Evolutionary conservation across 2,113 vertebrate species (phyloP).

Genomic region (Lycaon pictus): DNA sequence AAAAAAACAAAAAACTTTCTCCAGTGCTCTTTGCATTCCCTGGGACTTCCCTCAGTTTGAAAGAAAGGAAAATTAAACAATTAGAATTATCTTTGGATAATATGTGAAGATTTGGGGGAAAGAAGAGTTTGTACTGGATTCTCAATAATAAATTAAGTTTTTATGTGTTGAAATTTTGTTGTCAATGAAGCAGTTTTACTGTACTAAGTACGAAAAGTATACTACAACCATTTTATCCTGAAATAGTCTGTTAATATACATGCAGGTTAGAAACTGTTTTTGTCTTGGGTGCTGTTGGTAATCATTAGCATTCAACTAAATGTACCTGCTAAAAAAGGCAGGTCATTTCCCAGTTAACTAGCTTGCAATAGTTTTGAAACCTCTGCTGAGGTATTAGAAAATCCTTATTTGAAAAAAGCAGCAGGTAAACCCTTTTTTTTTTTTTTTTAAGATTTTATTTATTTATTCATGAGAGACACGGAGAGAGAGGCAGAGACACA

Average conservation of each 20-base stretch:
- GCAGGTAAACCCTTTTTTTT: not conserved
- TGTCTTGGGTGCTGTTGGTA: not conserved
- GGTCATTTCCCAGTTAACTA: not conserved
- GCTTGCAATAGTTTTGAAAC: not conserved
- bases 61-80: slow-evolving; percentile 16
- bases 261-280: not conserved
- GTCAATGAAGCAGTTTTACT: not conserved
- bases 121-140: not conserved
- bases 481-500: no score
- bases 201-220: not conserved
- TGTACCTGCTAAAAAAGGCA: not conserved
- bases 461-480: not conserved
- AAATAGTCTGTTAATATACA: not conserved
- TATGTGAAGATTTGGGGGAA: not conserved
- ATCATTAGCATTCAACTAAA: not conserved
- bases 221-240: not conserved
- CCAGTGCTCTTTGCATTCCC: not conserved
- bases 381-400: not conserved
- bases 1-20: not conserved
- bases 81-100: not conserved
- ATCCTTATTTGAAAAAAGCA: not conserved
- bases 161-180: not conserved
- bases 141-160: slow-evolving; percentile 21
- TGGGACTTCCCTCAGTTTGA: not conserved
- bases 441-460: no score